A percentile compares a stretch with the other conserved stretches of the same genome.
Evolutionary conservation across 53 echinoderm and acorn worm genomes (phyloP).

Genomic region (Stichopus horrens): DNA sequence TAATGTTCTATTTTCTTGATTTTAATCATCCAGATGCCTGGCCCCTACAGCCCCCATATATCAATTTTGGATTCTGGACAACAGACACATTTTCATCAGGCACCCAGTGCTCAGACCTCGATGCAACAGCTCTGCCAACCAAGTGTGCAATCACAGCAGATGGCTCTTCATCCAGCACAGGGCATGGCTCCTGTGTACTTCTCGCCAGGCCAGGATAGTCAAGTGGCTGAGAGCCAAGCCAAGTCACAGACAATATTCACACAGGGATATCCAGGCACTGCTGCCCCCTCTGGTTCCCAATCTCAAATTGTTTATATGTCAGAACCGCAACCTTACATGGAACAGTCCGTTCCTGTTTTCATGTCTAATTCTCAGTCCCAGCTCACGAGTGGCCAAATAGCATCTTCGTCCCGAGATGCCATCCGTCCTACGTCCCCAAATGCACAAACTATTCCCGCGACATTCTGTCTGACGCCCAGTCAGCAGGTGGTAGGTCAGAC

Average conservation of each 20-base stretch:
- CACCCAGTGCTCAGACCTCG: slow-evolving; percentile 30
- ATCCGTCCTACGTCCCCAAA: slow-evolving; percentile 45
- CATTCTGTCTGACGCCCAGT: not conserved
- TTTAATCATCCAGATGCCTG: slow-evolving; percentile 7
- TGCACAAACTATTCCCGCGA: slow-evolving; percentile 36
- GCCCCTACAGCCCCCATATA: slow-evolving; percentile 47
- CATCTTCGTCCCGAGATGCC: slow-evolving; percentile 36
- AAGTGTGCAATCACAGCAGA: slow-evolving; percentile 37
- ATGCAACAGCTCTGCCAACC: slow-evolving; percentile 42
- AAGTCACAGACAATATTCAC: slow-evolving; percentile 37
- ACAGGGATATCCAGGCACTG: slow-evolving; percentile 21
- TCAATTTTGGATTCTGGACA: slow-evolving; percentile 44
- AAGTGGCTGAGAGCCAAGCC: slow-evolving; percentile 29
- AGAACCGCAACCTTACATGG: slow-evolving; percentile 10
- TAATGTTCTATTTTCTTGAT: not conserved
- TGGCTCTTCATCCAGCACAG: not conserved
- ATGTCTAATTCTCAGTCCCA: slow-evolving; percentile 29
- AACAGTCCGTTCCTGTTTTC: slow-evolving; percentile 29
- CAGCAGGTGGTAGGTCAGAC: slow-evolving; percentile 30
- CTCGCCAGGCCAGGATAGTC: slow-evolving; percentile 4
- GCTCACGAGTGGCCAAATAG: slow-evolving; percentile 24
- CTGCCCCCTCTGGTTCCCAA: slow-evolving; percentile 16
- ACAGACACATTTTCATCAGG: slow-evolving; percentile 56
- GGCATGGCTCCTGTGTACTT: slow-evolving; percentile 5
- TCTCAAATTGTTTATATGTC: slow-evolving; percentile 46